Evolutionary conservation across 2,113 vertebrate species (phyloP).

Genomic region (Alaudala cheleensis): DNA sequence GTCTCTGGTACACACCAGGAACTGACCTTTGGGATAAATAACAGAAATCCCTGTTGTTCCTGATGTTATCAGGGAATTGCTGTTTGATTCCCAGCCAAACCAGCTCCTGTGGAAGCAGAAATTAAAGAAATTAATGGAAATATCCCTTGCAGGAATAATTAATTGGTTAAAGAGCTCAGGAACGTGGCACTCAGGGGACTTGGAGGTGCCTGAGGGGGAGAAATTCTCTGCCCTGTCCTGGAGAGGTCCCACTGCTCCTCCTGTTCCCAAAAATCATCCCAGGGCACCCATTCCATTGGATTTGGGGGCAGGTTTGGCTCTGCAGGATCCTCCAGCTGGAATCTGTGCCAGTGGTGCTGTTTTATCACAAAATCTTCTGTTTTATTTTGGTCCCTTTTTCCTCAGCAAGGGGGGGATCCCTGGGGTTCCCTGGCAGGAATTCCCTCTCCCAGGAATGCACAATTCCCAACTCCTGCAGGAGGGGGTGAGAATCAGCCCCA

Average conservation of each 20-base stretch:
- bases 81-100: not conserved
- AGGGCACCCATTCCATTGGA: accelerated
- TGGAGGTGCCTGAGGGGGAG: not conserved
- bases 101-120: not conserved
- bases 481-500: not conserved
- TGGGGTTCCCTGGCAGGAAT: accelerated
- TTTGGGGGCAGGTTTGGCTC: not conserved
- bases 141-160: not conserved
- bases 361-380: not conserved
- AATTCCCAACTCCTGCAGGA: accelerated
- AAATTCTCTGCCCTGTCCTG: not conserved
- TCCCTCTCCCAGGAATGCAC: not conserved
- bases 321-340: accelerated
- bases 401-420: not conserved
- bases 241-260: not conserved
- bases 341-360: not conserved
- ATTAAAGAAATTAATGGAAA: not conserved
- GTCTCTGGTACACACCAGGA: not conserved
- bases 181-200: not conserved
- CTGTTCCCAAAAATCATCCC: not conserved
- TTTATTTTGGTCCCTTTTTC: not conserved
- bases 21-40: not conserved
- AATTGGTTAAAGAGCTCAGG: not conserved
- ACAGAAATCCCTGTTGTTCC: not conserved
- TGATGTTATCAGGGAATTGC: not conserved